These are phyloP conservation scores for Syndactyla subalaris DNA, from an alignment of 2,797 vertebrate species.

Conservation along the genomic window DNA sequence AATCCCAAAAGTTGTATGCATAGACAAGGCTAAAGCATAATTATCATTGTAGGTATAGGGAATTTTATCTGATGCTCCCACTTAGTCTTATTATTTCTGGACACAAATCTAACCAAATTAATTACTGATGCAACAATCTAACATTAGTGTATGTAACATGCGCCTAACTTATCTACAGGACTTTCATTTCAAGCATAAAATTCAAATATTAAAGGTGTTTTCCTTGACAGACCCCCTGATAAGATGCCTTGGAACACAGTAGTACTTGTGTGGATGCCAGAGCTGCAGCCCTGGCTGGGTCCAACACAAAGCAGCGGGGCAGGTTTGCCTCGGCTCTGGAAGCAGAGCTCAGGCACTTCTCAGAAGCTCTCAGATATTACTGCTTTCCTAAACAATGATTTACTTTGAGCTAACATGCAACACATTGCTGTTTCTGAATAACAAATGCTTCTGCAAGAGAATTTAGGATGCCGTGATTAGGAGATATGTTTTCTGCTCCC, in stretches of 20 bases:
- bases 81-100: neutral
- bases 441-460: neutral
- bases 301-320: fast-evolving
- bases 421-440: too few relatives aligned
- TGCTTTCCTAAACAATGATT: neutral
- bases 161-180: neutral
- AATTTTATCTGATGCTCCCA: neutral
- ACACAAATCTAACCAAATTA: neutral
- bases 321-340: neutral
- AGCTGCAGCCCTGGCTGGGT: neutral
- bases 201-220: neutral
- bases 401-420: neutral
- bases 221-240: neutral
- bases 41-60: neutral
- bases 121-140: neutral
- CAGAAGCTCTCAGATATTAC: neutral
- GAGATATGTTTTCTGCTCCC: neutral
- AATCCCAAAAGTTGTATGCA: neutral
- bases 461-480: neutral
- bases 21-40: neutral
- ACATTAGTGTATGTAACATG: neutral
- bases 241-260: neutral
- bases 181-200: neutral
- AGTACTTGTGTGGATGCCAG: neutral
- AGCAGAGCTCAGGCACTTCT: neutral